These are phyloP conservation scores for Carcina quercana DNA, from an alignment of 2,888 invertebrate species.

Conservation along the genomic window DNA sequence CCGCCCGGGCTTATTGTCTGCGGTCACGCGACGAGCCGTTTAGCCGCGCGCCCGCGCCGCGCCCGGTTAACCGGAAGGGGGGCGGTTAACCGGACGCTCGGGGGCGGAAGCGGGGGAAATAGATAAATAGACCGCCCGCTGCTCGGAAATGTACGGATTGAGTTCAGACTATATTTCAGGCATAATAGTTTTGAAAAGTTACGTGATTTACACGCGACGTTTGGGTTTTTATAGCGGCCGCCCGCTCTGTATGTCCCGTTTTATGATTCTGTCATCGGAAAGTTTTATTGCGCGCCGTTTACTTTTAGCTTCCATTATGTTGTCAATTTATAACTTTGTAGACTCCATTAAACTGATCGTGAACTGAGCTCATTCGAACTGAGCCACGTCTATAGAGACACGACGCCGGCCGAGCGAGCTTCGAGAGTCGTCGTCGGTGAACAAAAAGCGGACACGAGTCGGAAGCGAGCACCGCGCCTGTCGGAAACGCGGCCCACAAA, in stretches of 20 bases:
- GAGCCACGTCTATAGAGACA: constrained; percentile 14
- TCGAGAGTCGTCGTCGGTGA: no score
- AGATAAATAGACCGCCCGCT: constrained; percentile 73
- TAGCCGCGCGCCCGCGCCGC: constrained; percentile 68
- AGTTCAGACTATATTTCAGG: constrained; percentile 72
- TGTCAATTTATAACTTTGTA: constrained; percentile 39
- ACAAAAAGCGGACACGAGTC: constrained; percentile 40
- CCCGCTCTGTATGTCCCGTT: constrained; percentile 49
- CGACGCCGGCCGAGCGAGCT: no score
- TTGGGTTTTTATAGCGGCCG: constrained; percentile 60
- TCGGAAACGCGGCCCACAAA: constrained; percentile 43
- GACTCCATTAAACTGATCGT: constrained; percentile 25
- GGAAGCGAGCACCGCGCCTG: constrained; percentile 37
- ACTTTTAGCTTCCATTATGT: constrained; percentile 44
- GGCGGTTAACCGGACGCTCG: constrained; percentile 73
- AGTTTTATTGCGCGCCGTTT: constrained; percentile 52
- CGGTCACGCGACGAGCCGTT: constrained; percentile 75
- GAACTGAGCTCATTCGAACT: constrained; percentile 31
- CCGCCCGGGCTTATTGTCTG: constrained; percentile 73
- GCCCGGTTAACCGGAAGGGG: constrained; percentile 74
- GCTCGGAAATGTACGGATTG: constrained; percentile 74
- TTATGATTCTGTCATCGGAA: constrained; percentile 56
- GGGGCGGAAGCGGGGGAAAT: constrained; percentile 74
- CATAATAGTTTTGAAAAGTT: constrained; percentile 73
- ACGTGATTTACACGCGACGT: constrained; percentile 70